These are phyloP conservation scores for Gymnopithys bicolor DNA, from an alignment of 2,797 vertebrate genomes.

Conservation along the genomic window DNA sequence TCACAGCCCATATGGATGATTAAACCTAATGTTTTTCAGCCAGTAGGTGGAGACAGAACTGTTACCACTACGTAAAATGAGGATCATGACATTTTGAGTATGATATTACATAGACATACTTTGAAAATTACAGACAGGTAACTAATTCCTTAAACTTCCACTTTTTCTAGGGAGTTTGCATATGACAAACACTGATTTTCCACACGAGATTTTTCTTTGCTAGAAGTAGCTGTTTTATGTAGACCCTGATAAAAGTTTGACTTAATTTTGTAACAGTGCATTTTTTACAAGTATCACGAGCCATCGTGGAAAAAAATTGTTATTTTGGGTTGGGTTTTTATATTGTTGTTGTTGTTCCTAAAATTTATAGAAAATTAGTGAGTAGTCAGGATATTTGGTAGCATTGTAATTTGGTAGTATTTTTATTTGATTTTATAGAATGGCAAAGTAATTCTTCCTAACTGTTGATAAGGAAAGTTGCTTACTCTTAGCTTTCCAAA, in stretches of 20 bases:
- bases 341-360: background rate
- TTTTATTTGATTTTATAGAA: background rate
- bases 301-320: background rate
- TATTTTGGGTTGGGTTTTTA: background rate
- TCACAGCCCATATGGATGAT: background rate
- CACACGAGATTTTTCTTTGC: background rate
- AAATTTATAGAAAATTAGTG: background rate
- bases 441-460: background rate
- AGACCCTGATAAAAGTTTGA: background rate
- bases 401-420: background rate
- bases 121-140: background rate
- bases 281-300: background rate
- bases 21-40: background rate
- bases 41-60: conserved; percentile 42
- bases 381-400: background rate
- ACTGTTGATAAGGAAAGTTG: background rate
- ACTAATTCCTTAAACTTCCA: background rate
- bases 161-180: background rate
- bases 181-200: background rate
- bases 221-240: background rate
- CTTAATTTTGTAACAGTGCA: background rate
- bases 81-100: background rate
- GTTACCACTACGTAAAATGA: background rate
- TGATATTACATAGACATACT: background rate
- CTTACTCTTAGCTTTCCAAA: background rate